phyloP scores from a whole-genome alignment of 2,797 vertebrate genomes.

The Lepus townsendii region DNA sequence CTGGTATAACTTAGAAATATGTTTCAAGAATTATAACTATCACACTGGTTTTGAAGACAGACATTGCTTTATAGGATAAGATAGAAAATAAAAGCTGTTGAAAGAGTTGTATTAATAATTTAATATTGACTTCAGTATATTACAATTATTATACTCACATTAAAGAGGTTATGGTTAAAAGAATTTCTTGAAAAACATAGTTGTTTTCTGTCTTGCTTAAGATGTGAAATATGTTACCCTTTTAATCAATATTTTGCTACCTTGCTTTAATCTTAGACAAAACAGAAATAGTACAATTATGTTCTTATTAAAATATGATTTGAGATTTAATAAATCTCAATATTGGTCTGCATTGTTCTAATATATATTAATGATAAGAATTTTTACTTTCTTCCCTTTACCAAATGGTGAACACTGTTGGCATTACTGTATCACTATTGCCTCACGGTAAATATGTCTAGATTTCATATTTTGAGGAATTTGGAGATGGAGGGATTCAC shows the following conservation, averaged over 20 bases:
- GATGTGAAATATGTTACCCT: not conserved
- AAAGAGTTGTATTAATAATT: slow-evolving; percentile 50
- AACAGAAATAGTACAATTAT: not conserved
- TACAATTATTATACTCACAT: not conserved
- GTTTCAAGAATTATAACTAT: slow-evolving; percentile 36
- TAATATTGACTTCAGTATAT: slow-evolving; percentile 27
- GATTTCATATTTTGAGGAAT: not conserved
- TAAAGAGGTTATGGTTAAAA: not conserved
- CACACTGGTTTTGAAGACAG: slow-evolving; percentile 61
- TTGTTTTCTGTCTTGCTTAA: not conserved
- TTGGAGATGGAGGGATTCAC: not conserved
- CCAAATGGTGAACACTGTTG: not conserved
- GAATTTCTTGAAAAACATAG: slow-evolving; percentile 59
- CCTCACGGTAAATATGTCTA: not conserved
- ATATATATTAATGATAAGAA: slow-evolving; percentile 36
- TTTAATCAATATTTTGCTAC: slow-evolving; percentile 58
- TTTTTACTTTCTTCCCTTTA: slow-evolving; percentile 52
- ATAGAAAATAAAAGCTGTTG: slow-evolving; percentile 50
- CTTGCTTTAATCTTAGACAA: slow-evolving; percentile 56
- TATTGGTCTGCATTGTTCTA: not conserved
- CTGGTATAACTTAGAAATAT: slow-evolving; percentile 30
- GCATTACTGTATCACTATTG: not conserved
- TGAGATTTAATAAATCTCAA: slow-evolving; percentile 49
- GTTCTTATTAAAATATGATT: slow-evolving; percentile 50
- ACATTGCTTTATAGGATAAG: not conserved